Evolutionary conservation across 30 jellyfish, hydroid and myxozoan genomes (phyloP).

Genomic region (Aurelia coerulea): DNA sequence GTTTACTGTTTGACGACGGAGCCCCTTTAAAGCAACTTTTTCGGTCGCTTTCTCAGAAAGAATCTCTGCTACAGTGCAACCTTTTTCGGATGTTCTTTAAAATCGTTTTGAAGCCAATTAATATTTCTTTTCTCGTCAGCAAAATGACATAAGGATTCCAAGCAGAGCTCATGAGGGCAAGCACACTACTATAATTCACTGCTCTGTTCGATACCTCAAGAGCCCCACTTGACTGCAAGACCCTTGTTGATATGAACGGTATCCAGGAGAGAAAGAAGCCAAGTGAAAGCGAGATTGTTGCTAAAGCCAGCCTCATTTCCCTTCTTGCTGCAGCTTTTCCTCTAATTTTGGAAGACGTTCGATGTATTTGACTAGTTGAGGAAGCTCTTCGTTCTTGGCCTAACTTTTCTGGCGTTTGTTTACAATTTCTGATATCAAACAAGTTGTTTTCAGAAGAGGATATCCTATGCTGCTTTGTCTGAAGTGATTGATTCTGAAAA

Average conservation of each 20-base stretch:
- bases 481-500: too few species aligned
- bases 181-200: conserved; percentile 22
- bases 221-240: conserved; percentile 8
- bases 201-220: conserved; percentile 33
- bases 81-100: not conserved
- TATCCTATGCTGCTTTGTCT: too few species aligned
- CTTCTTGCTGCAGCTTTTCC: conserved; percentile 10
- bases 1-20: too few species aligned
- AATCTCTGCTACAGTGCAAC: not conserved
- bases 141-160: conserved; percentile 61
- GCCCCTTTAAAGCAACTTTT: too few species aligned
- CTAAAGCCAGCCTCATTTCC: conserved; percentile 63
- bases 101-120: conserved; percentile 23
- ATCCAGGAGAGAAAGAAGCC: conserved; percentile 53
- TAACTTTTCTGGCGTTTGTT: not conserved
- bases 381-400: not conserved
- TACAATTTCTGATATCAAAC: too few species aligned
- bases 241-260: conserved; percentile 45
- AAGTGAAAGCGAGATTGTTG: conserved; percentile 45
- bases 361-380: not conserved
- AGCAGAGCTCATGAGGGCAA: conserved; percentile 48
- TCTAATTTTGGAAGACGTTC: not conserved
- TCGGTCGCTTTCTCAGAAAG: too few species aligned
- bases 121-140: conserved; percentile 38
- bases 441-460: too few species aligned